Evolutionary conservation across 2,113 vertebrate species (phyloP), one percentile per base, ranked within the genome.

Genomic region (Siniperca chuatsi): DNA sequence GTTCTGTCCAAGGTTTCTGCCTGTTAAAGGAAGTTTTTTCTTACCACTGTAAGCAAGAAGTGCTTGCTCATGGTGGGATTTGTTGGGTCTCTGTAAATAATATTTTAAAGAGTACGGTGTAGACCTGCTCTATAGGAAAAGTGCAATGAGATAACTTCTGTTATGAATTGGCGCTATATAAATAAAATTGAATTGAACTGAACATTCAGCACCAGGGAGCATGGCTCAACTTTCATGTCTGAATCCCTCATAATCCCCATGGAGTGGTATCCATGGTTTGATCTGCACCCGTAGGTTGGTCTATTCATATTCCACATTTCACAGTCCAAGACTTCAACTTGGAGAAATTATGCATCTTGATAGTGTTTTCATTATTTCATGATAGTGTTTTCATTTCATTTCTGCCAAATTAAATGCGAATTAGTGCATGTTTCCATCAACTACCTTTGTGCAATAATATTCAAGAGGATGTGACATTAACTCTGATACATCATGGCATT

Each of bases 131-230:
- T 29, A 29, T 29, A 29, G 29, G 29, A 29, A 29, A 29, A 29
- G 29, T 29, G 29, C 29, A 29, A 29, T 29, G 29, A 29, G 29
- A 29, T 29, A 29, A 29, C 29, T 29, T 29, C 29, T 29, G 2
- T 29, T 29, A 29, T 29, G 29, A 29, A 29, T 29, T 29, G 29
- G 29, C 29, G 29, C 29, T 29, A 29, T 29, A 29, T 29, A 29
- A 29, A 29, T 29, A 29, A 29, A 29, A 29, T 29, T 29, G 29
- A 29, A 29, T 29, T 29, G 29, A 29, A 29, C 29, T 29, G 29
- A 29, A 83, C 81, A 75, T 79, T 69, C 62, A 84, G 55, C 68
- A 74, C 1, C 21, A 48, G 66, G 9, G 16, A 84, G 78, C 68
- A 50, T 8, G 46, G 70, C 71, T 78, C 25, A 82, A 42, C 73